Conservation (phyloP, 2,797 vertebrate species). For the Octomys mimax region DNA sequence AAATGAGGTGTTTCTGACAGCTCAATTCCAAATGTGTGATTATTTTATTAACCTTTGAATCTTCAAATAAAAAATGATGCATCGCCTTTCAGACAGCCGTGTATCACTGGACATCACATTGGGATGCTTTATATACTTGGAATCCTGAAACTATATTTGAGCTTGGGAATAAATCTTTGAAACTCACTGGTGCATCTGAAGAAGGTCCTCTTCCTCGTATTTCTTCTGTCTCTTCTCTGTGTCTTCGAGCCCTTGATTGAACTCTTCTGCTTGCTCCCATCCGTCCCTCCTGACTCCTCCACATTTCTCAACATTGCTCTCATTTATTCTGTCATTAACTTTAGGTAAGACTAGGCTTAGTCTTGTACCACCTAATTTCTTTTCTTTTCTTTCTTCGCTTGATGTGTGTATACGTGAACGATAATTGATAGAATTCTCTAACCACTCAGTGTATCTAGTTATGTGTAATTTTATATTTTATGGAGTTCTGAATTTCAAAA, state of each 20-base stretch:
- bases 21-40: not conserved
- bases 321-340: not conserved
- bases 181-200: not conserved
- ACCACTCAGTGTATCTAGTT: not conserved
- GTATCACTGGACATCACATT: not conserved
- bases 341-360: not conserved
- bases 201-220: not conserved
- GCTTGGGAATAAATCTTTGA: not conserved
- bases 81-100: not conserved
- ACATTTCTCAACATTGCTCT: not conserved
- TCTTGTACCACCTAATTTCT: not conserved
- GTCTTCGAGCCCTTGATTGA: not conserved
- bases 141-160: not conserved
- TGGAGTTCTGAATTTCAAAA: not conserved
- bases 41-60: constrained; percentile 11
- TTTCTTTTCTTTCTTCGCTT: not conserved
- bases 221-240: not conserved
- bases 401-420: not conserved
- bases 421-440: not conserved
- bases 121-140: not conserved
- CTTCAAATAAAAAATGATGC: not conserved
- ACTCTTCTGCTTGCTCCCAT: not conserved
- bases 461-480: not conserved
- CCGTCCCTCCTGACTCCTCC: not conserved
- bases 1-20: not conserved